A percentile compares a stretch with the other conserved stretches of the same genome.
phyloP scores from a whole-genome alignment of 2,888 invertebrate genomes.

The Ormyrus rosae region DNA sequence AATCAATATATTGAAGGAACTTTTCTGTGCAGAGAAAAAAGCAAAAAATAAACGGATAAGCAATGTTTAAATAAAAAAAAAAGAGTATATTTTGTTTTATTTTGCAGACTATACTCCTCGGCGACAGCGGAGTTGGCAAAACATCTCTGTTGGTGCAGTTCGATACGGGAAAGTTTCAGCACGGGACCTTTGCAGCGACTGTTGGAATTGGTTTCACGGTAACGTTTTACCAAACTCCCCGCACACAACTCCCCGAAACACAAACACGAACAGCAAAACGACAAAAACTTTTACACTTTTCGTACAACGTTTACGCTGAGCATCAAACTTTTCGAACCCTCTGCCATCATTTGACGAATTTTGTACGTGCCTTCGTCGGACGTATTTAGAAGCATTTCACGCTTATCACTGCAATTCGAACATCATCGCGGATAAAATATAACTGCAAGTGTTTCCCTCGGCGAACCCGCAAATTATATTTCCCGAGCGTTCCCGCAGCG shows the following conservation, averaged over 20 bases:
- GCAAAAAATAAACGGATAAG: too few relatives aligned
- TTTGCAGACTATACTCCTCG: conserved; percentile 91
- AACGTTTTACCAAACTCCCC: conserved; percentile 75
- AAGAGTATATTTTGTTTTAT: conserved; percentile 18
- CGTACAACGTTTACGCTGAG: background rate
- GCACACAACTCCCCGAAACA: conserved; percentile 31
- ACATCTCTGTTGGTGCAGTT: conserved; percentile 95
- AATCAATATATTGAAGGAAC: too few relatives aligned
- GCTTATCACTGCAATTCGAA: too few relatives aligned
- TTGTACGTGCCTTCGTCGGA: too few relatives aligned
- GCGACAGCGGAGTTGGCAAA: conserved; percentile 95
- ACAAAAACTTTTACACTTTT: background rate
- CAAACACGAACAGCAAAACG: conserved; percentile 20
- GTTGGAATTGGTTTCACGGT: conserved; percentile 97
- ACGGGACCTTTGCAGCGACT: conserved; percentile 94
- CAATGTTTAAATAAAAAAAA: background rate
- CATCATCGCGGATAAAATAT: too few relatives aligned
- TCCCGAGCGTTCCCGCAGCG: too few relatives aligned
- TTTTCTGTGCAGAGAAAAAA: too few relatives aligned
- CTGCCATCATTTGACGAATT: too few relatives aligned
- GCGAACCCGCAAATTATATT: too few relatives aligned
- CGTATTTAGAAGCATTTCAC: too few relatives aligned
- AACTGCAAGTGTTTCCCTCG: too few relatives aligned
- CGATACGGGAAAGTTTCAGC: conserved; percentile 93
- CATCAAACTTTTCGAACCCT: background rate